Evolutionary conservation across 2,797 vertebrate genomes (phyloP).

Genomic region (Darevskia nairensis): DNA sequence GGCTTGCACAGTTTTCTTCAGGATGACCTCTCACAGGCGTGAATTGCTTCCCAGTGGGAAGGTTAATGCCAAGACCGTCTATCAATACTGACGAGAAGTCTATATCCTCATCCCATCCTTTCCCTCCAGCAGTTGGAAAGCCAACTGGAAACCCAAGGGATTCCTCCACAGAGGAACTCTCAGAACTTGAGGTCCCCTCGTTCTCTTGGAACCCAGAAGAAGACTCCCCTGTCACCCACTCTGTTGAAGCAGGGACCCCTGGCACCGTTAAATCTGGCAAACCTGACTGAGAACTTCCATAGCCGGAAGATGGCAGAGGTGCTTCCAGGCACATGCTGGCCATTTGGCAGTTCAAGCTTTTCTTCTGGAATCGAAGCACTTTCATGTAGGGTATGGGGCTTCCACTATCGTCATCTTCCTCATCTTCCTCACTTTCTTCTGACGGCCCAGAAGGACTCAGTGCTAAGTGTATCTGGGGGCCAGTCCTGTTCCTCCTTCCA

Average conservation of each 20-base stretch:
- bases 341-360: background rate
- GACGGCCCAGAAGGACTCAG: background rate
- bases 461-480: no score
- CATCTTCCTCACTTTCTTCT: background rate
- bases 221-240: background rate
- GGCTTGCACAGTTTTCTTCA: background rate
- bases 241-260: background rate
- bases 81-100: accelerated
- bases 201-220: background rate
- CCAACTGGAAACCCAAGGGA: background rate
- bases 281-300: conserved; percentile 5
- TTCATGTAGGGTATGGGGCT: conserved; percentile 50
- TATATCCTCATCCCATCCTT: accelerated
- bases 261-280: conserved; percentile 5
- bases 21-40: background rate
- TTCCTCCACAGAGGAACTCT: conserved; percentile 7
- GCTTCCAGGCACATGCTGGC: background rate
- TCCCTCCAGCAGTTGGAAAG: background rate
- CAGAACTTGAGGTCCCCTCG: background rate
- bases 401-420: conserved; percentile 30
- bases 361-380: conserved; percentile 37
- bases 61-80: background rate
- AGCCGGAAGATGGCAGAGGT: background rate
- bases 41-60: accelerated
- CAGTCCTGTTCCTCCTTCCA: background rate